These are phyloP conservation scores for Endotricha flammealis DNA, from an alignment of 2,888 invertebrate species.

Conservation along the genomic window DNA sequence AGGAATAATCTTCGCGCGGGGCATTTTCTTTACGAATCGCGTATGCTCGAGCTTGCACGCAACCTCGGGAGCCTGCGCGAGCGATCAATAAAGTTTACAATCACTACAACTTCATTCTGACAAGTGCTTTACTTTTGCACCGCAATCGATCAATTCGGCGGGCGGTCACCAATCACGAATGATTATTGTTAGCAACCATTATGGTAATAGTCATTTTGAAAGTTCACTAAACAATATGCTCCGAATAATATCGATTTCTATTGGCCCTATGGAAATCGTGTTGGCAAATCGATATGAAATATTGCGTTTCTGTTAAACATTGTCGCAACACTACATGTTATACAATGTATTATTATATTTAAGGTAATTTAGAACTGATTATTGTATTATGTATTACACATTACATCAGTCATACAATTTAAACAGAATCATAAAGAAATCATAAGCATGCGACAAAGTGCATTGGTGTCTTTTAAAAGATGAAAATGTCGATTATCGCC, in stretches of 20 bases:
- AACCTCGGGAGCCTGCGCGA: no score
- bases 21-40: no score
- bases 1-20: no score
- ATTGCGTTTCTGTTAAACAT: slow-evolving; percentile 12
- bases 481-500: no score
- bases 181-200: slow-evolving; percentile 20
- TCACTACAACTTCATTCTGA: background rate
- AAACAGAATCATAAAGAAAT: no score
- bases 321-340: slow-evolving; percentile 13
- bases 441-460: no score
- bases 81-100: no score
- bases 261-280: slow-evolving; percentile 20
- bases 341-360: background rate
- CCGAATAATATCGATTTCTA: slow-evolving; percentile 10
- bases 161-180: slow-evolving; percentile 8
- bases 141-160: slow-evolving; percentile 15
- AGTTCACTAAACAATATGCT: slow-evolving; percentile 14
- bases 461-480: no score
- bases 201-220: slow-evolving; percentile 15
- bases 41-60: no score
- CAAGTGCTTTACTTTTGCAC: background rate
- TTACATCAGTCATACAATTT: no score
- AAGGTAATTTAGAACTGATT: background rate
- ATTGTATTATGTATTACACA: no score
- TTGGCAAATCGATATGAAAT: slow-evolving; percentile 18